Conservation (phyloP, 37 sponge, comb jelly and placozoan species). For the Halichondria panicea region DNA sequence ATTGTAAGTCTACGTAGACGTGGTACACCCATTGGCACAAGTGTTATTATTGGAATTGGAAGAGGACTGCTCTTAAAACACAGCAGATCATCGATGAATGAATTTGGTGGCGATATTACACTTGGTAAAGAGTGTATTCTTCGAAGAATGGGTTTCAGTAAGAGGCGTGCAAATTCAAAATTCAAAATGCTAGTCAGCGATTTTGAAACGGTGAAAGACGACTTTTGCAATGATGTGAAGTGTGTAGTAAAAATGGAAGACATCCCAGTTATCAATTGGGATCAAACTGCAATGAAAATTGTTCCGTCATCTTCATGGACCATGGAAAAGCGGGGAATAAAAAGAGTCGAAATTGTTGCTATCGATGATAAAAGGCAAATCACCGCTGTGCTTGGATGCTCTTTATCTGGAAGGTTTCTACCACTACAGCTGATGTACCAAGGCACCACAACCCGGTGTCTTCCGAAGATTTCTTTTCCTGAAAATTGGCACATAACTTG, state of each 20-base stretch:
- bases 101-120: slow-evolving; percentile 22
- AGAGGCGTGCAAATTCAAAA: slow-evolving; percentile 39
- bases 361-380: slow-evolving; percentile 27
- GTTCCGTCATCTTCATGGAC: slow-evolving; percentile 31
- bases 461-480: slow-evolving; percentile 33
- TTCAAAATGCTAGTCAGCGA: slow-evolving; percentile 45
- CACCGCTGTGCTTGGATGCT: slow-evolving; percentile 15
- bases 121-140: slow-evolving; percentile 47
- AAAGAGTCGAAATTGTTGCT: slow-evolving; percentile 7
- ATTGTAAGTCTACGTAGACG: slow-evolving; percentile 6
- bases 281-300: slow-evolving; percentile 29
- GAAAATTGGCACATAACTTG: slow-evolving; percentile 34
- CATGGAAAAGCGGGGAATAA: slow-evolving; percentile 20
- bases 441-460: slow-evolving; percentile 31
- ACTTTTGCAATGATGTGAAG: slow-evolving; percentile 56
- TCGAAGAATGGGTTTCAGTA: slow-evolving; percentile 56
- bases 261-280: too few species aligned
- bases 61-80: slow-evolving; percentile 28
- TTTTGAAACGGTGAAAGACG: slow-evolving; percentile 40
- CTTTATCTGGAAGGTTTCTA: slow-evolving; percentile 8
- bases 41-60: slow-evolving; percentile 37
- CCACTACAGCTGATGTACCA: slow-evolving; percentile 36
- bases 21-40: slow-evolving; percentile 43
- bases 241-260: slow-evolving; percentile 1
- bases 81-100: slow-evolving; percentile 35